Base-by-base conservation (phyloP, 1,140 invertebrate genomes). In the Lysiphlebus fabarum region DNA sequence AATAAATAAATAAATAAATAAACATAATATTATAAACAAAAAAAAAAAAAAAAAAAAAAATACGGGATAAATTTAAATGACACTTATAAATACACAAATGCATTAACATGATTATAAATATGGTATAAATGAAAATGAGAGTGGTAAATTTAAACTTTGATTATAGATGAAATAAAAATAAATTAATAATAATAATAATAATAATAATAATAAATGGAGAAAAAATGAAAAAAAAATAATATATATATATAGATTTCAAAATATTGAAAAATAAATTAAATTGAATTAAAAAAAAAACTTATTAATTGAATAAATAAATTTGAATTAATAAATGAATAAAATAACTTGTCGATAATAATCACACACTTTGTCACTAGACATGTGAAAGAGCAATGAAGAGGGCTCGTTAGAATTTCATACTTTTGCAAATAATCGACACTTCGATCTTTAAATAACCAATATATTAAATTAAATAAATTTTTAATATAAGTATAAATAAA, bases 371-470 rank as follows among this genome's bases (percentile, higher is more conserved):
- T 73, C 70, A 65, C 61, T 74, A 75, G 73, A 72, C 55, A 70
- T 66, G 68, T 62, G 63, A 17, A 48, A 47, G 26, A 8, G 26
- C 26, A 49, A 49, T 56, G 64, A 68, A 59, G 67, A 26, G 61
- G 65, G 66, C 67, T 71, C 58, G 61, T 65, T 77, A 78, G 73
- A 73, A 70, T 78, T 78, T 78, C 76, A 77, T 78, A 78, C 75
- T 78, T 78, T 78, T 78, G 70, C 75, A 77, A 78, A 73, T 74
- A 76, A 75, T 71, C 70, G 72, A 64, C 62, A 70, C 66, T 65
- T 70, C 62, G 69, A 76, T 73, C 68, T 72, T 66, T 73, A 65
- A 67, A 61, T 64, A 61, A 64, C 53, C 59, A 36, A 53, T 59
- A 56, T 11, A 56, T 58, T 53, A 56, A 53, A 42, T 26, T n/a